phyloP scores from a whole-genome alignment of 1,140 invertebrate species.

The Colletes latitarsis region DNA sequence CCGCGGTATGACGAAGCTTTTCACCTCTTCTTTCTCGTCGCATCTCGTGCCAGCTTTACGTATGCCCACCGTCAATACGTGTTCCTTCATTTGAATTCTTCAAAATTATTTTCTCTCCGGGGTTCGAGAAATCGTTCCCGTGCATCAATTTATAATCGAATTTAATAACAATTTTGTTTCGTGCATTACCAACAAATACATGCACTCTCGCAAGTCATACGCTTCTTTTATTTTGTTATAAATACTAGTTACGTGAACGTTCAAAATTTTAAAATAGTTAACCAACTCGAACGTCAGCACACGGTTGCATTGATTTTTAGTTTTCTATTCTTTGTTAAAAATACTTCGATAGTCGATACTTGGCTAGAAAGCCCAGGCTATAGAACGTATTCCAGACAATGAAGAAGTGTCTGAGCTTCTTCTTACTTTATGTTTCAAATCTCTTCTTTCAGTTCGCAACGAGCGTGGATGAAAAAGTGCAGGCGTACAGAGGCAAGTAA shows the following conservation, averaged over 20 bases:
- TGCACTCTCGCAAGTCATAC: too few species aligned
- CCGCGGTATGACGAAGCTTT: slow-evolving; percentile 4
- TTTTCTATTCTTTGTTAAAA: not conserved
- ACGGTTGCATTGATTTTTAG: not conserved
- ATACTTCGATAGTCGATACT: not conserved
- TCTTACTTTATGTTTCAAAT: not conserved
- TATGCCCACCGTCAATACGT: not conserved
- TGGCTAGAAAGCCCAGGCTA: not conserved
- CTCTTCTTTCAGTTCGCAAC: not conserved
- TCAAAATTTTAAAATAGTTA: not conserved
- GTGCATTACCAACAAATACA: too few species aligned
- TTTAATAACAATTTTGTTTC: too few species aligned
- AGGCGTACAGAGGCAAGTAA: not conserved
- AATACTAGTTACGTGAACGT: not conserved
- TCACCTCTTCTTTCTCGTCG: slow-evolving; percentile 11
- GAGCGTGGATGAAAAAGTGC: slow-evolving; percentile 16
- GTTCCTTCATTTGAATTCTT: not conserved
- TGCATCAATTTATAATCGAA: too few species aligned
- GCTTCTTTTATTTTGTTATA: too few species aligned
- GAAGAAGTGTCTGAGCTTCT: not conserved
- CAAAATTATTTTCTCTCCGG: not conserved
- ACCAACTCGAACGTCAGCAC: not conserved
- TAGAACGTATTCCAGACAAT: not conserved
- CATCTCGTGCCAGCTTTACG: not conserved
- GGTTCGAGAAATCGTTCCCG: not conserved